Evolutionary conservation across 2,888 invertebrate genomes (phyloP), one percentile per base, ranked within the genome.

Genomic region (Odontocerum albicorne): DNA sequence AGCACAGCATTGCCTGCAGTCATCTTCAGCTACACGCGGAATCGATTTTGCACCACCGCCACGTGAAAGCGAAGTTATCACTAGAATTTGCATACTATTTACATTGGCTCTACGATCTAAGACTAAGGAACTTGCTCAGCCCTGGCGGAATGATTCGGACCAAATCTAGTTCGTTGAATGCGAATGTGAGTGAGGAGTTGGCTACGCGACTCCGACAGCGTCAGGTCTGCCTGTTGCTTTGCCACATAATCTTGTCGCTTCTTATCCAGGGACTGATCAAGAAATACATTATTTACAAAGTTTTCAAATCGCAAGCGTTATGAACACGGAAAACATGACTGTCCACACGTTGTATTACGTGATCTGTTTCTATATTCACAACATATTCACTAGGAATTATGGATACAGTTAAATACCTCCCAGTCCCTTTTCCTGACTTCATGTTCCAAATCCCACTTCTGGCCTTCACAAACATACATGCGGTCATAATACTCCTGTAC

Each of bases 361-460:
- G 75, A 53, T 61, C 57, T 58, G 51, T 57, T 32, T 60, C 49
- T 57, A 53, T 56, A 78, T 77, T 77, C 77, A 78, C 78, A 77
- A 60, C 57, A 60, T 57, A 44, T 54, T 57, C 54, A 56, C 44
- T 58, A 55, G 55, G 59, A 46, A 60, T 55, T 55, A 57, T 60
- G 53, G 57, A 61, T 60, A 58, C 56, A 57, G 36, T 55, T 81
- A 83, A 85, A 87, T 90, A 96, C 96, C 94, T 97, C 97, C 85
- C 91, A 96, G 85, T 97, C 97, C 88, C 95, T 95, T 86, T 94
- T 96, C 84, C 95, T 90, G 85, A 97, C 96, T 88, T 96, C 94
- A 85, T 92, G 90, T 89, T 98, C 98, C 92, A 98, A 94, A 90
- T 98, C 98, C 90, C 96, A 98, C 87, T 97, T 97, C 84, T 95